These are phyloP conservation scores for Myotis daubentonii DNA, from an alignment of 2,797 vertebrate genomes.

Conservation along the genomic window DNA sequence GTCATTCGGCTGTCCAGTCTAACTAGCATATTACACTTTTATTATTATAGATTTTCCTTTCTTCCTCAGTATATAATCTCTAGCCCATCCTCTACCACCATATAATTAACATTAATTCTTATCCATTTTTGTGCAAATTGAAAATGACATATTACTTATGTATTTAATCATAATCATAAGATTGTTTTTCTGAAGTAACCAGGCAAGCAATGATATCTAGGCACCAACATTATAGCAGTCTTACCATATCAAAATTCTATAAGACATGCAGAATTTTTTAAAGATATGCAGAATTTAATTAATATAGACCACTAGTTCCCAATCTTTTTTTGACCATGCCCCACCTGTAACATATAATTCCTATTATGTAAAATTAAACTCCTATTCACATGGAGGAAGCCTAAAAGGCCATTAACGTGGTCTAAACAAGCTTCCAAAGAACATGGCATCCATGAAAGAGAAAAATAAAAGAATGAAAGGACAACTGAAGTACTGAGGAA, in stretches of 20 bases:
- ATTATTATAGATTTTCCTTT: not conserved
- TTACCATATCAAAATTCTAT: not conserved
- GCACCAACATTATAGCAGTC: not conserved
- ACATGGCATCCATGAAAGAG: no score
- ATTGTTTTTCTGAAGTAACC: constrained; percentile 25
- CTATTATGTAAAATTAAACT: no score
- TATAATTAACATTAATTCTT: constrained; percentile 40
- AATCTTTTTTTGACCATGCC: no score
- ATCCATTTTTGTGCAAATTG: not conserved
- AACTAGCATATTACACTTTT: no score
- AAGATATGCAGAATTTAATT: not conserved
- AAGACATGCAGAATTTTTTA: constrained; percentile 5
- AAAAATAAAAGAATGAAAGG: no score
- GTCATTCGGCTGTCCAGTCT: no score
- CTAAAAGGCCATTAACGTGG: no score
- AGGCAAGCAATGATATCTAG: not conserved
- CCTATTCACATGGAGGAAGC: no score
- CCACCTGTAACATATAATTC: no score
- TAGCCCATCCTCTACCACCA: constrained; percentile 31
- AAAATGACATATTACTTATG: constrained; percentile 7
- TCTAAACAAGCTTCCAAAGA: no score
- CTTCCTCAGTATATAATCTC: not conserved
- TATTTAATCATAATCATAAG: not conserved
- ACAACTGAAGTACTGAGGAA: no score
- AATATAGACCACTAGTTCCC: not conserved